Base-by-base conservation (phyloP, 2,888 invertebrate species). In the Pseudolycoriella hygida region DNA sequence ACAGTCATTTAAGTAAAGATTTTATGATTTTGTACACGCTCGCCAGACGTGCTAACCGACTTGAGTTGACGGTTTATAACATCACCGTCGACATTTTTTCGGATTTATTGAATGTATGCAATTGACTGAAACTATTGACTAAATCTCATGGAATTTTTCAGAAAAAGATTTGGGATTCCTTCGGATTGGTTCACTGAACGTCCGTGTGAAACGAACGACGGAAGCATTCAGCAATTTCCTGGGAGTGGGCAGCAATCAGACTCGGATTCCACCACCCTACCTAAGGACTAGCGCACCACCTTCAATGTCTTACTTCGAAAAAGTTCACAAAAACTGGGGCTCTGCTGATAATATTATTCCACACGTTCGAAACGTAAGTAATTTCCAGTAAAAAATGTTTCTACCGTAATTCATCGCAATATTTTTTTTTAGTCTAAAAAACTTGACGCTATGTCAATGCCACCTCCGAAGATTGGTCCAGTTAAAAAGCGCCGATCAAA, bases 221-320 rank as follows among this genome's bases (percentile, higher is more conserved):
- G 89, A 89, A 62, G 88, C 88, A 17, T 86, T 89, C 68, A 88
- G 87, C 67, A 83, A 87, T 62, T 87, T 89, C 64, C 70, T 89
- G 54, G 88, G 87, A 50, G 85, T 85, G 54, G 84, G 82, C 54
- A 60, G 57, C 55, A 61, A 59, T 54, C 62, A 57, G 19, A 48
- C 48, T 44, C 54, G 54, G 15, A 19, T 37, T 42, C 56, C 60
- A 0, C 57, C 64, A 5, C 50, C 63, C 2, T 67, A 66, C 3
- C 39, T 51, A 45, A 48, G 51, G 39, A 46, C 52, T 53, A 48
- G 51, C 56, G 48, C 55, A 53, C 52, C 60, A 54, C 48, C 56
- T 57, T 51, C 57, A 38, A 60, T 61, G 43, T 52, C 59, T 40
- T 55, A 62, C 39, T 65, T 72, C 60, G 83, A 83, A 48, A 79